Conservation (phyloP, 2,113 vertebrate species). For the Semnopithecus entellus region DNA sequence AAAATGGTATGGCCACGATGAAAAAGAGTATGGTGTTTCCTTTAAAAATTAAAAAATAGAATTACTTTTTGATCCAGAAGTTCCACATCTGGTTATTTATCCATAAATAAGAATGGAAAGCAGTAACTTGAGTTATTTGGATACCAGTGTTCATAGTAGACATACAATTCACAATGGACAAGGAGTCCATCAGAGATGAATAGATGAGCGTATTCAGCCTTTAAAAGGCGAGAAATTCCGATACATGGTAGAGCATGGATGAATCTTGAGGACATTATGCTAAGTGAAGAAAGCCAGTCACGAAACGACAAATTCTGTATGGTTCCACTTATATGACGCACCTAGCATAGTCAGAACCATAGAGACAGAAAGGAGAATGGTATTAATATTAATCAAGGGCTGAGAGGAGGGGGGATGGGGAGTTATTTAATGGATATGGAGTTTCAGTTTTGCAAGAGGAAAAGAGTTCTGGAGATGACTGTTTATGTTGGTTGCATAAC, state of each 20-base stretch:
- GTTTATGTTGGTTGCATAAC: too few relatives aligned
- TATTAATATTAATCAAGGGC: background rate
- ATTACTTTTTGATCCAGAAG: background rate
- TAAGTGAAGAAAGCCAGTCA: background rate
- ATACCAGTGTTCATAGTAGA: background rate
- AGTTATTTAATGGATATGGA: background rate
- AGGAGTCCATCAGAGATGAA: background rate
- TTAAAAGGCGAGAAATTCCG: background rate
- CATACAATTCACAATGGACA: background rate
- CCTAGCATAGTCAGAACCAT: background rate
- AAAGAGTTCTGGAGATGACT: background rate
- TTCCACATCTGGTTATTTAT: background rate
- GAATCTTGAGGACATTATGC: background rate
- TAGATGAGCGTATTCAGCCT: background rate
- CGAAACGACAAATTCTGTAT: background rate
- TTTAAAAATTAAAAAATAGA: background rate
- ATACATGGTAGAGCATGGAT: background rate
- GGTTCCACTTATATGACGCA: background rate
- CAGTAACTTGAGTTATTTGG: background rate
- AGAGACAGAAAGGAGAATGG: background rate
- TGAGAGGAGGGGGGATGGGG: background rate
- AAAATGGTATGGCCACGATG: rapidly evolving
- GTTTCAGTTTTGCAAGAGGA: background rate
- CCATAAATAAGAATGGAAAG: background rate
- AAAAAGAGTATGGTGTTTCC: background rate